Evolutionary conservation across 2,113 vertebrate species (phyloP).

Genomic region (Bolborhynchus lineola): DNA sequence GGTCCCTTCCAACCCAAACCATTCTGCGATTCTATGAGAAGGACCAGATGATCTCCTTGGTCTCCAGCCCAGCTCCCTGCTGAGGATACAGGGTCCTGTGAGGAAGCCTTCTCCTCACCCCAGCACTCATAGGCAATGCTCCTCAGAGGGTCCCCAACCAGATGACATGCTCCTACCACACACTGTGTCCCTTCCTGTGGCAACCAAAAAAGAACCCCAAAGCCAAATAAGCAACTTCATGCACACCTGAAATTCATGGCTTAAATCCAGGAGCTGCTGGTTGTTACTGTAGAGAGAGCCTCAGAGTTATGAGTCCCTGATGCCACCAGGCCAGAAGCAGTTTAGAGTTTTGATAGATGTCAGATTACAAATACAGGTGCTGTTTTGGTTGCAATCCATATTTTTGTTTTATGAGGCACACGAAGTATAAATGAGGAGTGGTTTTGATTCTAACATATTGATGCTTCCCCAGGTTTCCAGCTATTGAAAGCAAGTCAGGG

Average conservation of each 20-base stretch:
- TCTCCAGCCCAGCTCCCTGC: background rate
- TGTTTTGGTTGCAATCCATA: background rate
- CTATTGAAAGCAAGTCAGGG: background rate
- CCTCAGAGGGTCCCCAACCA: background rate
- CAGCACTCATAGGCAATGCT: rapidly evolving
- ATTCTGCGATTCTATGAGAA: background rate
- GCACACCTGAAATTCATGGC: background rate
- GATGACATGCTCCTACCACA: background rate
- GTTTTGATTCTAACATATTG: background rate
- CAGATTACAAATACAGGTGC: background rate
- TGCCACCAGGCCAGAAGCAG: background rate
- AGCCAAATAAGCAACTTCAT: background rate
- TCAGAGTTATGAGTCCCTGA: background rate
- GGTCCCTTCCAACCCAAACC: background rate
- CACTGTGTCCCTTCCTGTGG: rapidly evolving
- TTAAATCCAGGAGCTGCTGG: background rate
- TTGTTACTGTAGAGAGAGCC: background rate
- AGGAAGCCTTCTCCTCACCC: background rate
- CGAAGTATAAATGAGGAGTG: background rate
- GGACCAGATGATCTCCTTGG: background rate
- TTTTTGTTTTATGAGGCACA: background rate
- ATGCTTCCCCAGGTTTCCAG: background rate
- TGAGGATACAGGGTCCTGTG: background rate
- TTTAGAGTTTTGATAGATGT: background rate
- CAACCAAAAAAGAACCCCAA: background rate